Conservation (phyloP, 2,888 invertebrate genomes). For the Nomada fabriciana region DNA sequence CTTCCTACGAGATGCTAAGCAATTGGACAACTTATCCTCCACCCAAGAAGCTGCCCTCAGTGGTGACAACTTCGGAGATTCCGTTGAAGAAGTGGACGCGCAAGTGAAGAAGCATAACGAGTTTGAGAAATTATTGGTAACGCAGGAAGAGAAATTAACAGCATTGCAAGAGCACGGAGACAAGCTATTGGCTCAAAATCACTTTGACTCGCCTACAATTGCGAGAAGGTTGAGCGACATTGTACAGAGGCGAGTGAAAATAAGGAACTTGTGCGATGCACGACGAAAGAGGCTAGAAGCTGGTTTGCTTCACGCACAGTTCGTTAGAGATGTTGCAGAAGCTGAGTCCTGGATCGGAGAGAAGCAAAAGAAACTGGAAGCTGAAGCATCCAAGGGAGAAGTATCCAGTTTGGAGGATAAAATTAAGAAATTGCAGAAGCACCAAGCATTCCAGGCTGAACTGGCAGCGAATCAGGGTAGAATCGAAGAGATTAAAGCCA, state of each 20-base stretch:
- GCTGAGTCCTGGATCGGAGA: constrained; percentile 96
- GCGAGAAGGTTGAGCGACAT: constrained; percentile 91
- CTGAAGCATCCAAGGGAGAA: constrained; percentile 91
- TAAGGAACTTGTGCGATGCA: constrained; percentile 89
- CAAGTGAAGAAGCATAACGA: constrained; percentile 97
- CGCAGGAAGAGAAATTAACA: constrained; percentile 94
- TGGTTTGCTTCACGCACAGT: constrained; percentile 94
- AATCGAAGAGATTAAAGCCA: constrained; percentile 92
- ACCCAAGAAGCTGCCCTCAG: constrained; percentile 93
- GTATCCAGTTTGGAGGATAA: constrained; percentile 96
- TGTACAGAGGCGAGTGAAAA: constrained; percentile 88
- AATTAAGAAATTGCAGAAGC: constrained; percentile 96
- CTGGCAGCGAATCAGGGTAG: constrained; percentile 94
- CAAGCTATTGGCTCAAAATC: constrained; percentile 94
- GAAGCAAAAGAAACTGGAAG: constrained; percentile 94
- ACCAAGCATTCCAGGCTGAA: constrained; percentile 97
- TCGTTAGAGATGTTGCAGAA: constrained; percentile 95
- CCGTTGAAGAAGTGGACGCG: constrained; percentile 95
- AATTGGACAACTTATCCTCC: constrained; percentile 94
- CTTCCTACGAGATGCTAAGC: constrained; percentile 97
- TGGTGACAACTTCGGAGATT: constrained; percentile 90
- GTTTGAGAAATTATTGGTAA: constrained; percentile 95
- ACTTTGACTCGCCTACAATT: constrained; percentile 94
- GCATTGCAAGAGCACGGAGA: constrained; percentile 93
- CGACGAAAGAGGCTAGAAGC: constrained; percentile 91